Percentiles rank a stretch among this genome's conserved stretches.
Conservation (phyloP, 2,113 vertebrate genomes). For the Ptilonorhynchus violaceus region DNA sequence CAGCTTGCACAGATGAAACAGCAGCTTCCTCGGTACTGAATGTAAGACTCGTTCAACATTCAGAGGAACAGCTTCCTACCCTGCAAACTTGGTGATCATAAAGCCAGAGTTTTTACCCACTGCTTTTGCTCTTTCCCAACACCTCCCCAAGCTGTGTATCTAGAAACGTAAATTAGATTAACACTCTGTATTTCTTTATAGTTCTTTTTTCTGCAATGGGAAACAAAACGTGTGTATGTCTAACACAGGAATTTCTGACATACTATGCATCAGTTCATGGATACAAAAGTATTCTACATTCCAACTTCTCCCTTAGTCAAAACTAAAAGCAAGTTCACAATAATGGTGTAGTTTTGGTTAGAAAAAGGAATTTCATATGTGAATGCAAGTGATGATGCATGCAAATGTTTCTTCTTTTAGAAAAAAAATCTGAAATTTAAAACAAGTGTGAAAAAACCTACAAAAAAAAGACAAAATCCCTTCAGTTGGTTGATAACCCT, state of each 20-base stretch:
- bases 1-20: slow-evolving; percentile 29
- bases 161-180: background rate
- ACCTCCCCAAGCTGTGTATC: background rate
- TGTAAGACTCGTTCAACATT: background rate
- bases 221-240: background rate
- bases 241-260: background rate
- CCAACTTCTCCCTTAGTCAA: background rate
- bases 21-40: background rate
- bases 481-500: background rate
- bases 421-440: background rate
- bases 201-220: background rate
- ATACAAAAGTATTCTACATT: background rate
- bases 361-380: background rate
- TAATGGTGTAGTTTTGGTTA: background rate
- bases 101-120: background rate
- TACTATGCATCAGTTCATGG: background rate
- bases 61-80: background rate
- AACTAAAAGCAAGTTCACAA: background rate
- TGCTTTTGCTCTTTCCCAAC: background rate
- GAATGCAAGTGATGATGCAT: background rate
- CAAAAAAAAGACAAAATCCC: background rate
- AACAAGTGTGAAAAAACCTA: background rate
- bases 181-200: background rate
- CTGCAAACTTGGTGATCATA: background rate
- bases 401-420: background rate